Base-by-base conservation (phyloP, 2,797 vertebrate genomes). In the Lepidocolaptes lacrymiger region DNA sequence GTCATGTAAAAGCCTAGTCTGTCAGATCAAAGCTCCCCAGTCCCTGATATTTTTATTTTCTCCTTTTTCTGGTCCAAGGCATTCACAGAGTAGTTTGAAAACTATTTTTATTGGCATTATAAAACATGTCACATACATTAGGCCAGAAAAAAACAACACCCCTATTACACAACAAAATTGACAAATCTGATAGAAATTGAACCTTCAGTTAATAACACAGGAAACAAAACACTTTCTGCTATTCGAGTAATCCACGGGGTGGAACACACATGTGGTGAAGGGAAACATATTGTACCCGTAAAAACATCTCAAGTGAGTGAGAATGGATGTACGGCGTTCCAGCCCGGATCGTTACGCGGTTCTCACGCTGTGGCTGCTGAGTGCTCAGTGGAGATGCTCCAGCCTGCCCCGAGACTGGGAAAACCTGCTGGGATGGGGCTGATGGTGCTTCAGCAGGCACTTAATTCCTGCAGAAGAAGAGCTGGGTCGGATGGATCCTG, bases 171-270 rank as follows among this genome's bases (percentile, higher is more conserved):
- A 32, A 80, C 94, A 56, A 44, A 72, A 52, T 36, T 44, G 85
- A 83, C 71, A 78, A 94, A 97, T 91, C 67, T 74, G 85, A 96
- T 76, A 73, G 80, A 83, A 95, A 94, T 28, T 43, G 89, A 97
- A 96, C 90, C 83, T 89, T 89, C 88, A 90, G 92, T 86, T 92
- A 94, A 93, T 89, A 75, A 74, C 81, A 58, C 2, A 56, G 84
- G 83, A 91, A 91, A 81, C 88, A 91, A 82, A 96, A 30, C 39
- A 7, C 83, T 74, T 77, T 43, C 83, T 91, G 88, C 91, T 81
- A 58, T 59, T 71, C 2, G 4, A 66, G 46, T 13, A 64, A 87
- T 88, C 71, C 93, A 80, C 3, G 0, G 80, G 80, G 81, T 0
- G 36, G 89, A 90, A 96, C 88, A 90, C 88, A 74, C 74, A 73